Evolutionary conservation across 2,113 vertebrate genomes (phyloP), one percentile per base, ranked within the genome.

Genomic region (Apteryx mantelli): DNA sequence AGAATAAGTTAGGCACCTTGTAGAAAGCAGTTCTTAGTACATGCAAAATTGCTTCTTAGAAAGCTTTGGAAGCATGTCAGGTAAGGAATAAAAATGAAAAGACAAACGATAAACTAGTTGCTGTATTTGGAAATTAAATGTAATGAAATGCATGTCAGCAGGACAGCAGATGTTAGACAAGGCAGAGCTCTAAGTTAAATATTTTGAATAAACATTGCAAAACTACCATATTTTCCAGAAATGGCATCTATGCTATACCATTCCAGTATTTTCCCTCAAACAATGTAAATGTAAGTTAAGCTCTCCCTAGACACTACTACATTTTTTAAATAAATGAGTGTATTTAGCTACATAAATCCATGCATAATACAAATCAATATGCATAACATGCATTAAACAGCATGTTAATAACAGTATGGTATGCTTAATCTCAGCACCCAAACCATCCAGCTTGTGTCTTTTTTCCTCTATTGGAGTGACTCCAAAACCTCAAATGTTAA

Each of bases 401-500:
- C 0, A 1, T 38, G 73, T 53, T 89, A 79, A 65, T 94, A 56
- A n/a, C 10, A 60, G 56, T 20, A 11, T 32, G 40, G 40, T 70
- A 66, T 81, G 91, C 71, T 77, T 95, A 48, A 94, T 95, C 40
- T 93, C 84, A 89, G 85, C 75, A 95, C 50, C 63, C 75, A 93
- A 66, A 82, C 89, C 44, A 89, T 91, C 48, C 68, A 91, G 48
- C 4, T 5, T 0, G 38, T 20, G 40, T 50, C 17, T 4, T 48
- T 95, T 86, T 69, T 82, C 56, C 30, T 89, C 66, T 30, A 53
- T 1, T 95, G 91, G 89, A 92, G n/a, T n/a, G 6, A 70, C 55
- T 91, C 91, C 86, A 95, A 91, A 92, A 2, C 64, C 95, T 88
- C 78, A 50, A 66, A 89, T 25, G 92, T 86, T 95, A 87, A 85